Base-by-base conservation (phyloP, 2,888 invertebrate species). In the Limnephilus rhombicus region DNA sequence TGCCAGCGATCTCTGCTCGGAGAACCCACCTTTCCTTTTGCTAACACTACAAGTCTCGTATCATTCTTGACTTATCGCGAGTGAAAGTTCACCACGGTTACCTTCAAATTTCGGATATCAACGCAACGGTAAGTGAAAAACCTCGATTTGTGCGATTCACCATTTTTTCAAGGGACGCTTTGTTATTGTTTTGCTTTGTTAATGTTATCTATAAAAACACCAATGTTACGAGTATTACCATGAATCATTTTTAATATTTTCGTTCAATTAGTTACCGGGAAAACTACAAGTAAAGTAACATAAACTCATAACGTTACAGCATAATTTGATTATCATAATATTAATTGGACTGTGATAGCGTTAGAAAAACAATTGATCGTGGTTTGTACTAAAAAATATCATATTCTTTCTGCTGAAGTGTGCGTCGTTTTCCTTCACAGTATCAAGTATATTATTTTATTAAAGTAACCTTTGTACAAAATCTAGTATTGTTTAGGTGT, bases 101-200 rank as follows among this genome's bases (percentile, higher is more conserved):
- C 86, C 86, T 86, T 86, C 24, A 86, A n/a, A 29, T 86, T 86
- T 86, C 12, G 49, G 49, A 86, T 86, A 45, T 86, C 86, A 86
- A 86, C 86, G 86, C 49, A 45, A 86, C 86, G 86, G 86, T 86
- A 86, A 86, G 86, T 86, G 83, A 37, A 24, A n/a, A n/a, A 24
- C 68, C 68, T 68, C 24, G 68, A 68, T n/a, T 68, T 68, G 24
- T 9, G 68, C 68, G 68, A 68, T 68, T n/a, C n/a, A 68, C 24
- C 68, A n/a, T 24, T 68, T 68, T 24, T 68, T 9, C 5, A 68
- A 0, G 53, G 2, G 53, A 68, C 24, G 68, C 24, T 24, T n/a
- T 68, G 24, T 68, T 68, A 68, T n/a, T 68, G 68, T 68, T 24
- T 24, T 24, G 18, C 18, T n/a, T 24, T 24, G 68, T 68, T 24